phyloP scores from a whole-genome alignment of 1,140 invertebrate species.

The Drosophila ohnishii region DNA sequence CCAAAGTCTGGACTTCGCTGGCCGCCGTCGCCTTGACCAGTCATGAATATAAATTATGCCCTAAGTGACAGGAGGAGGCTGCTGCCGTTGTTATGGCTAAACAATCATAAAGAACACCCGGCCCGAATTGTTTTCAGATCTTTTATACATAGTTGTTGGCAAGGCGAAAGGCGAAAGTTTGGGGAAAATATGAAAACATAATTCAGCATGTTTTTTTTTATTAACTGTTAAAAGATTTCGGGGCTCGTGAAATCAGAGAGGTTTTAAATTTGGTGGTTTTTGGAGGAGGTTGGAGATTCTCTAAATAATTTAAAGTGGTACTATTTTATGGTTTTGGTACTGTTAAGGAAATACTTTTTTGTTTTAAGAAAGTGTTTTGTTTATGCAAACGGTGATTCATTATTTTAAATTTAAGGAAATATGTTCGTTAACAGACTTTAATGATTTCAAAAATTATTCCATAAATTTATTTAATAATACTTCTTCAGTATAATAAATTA shows the following conservation, averaged over 20 bases:
- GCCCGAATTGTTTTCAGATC: constrained; percentile 28
- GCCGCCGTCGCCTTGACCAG: constrained; percentile 19
- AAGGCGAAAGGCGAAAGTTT: constrained; percentile 2
- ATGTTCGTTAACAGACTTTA: too few relatives aligned
- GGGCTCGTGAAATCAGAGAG: neutral
- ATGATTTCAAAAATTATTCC: too few relatives aligned
- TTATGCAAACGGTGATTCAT: neutral
- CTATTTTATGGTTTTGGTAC: neutral
- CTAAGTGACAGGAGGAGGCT: constrained; percentile 32
- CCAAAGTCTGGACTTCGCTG: constrained; percentile 1
- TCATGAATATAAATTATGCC: constrained; percentile 68
- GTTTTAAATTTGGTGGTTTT: neutral
- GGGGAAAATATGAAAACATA: constrained; percentile 14
- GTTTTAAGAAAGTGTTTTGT: neutral
- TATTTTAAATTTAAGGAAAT: too few relatives aligned
- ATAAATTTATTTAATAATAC: too few relatives aligned
- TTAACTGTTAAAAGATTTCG: constrained; percentile 18
- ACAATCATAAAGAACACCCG: constrained; percentile 36
- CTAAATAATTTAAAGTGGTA: neutral
- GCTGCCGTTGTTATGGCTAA: constrained; percentile 25
- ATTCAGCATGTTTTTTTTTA: constrained; percentile 11
- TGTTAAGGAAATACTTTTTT: too few relatives aligned
- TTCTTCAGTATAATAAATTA: too few relatives aligned
- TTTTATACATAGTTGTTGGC: constrained; percentile 18
- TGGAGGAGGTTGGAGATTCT: too few relatives aligned